Conservation (phyloP, 2,888 invertebrate species). For the Altica lythri region DNA sequence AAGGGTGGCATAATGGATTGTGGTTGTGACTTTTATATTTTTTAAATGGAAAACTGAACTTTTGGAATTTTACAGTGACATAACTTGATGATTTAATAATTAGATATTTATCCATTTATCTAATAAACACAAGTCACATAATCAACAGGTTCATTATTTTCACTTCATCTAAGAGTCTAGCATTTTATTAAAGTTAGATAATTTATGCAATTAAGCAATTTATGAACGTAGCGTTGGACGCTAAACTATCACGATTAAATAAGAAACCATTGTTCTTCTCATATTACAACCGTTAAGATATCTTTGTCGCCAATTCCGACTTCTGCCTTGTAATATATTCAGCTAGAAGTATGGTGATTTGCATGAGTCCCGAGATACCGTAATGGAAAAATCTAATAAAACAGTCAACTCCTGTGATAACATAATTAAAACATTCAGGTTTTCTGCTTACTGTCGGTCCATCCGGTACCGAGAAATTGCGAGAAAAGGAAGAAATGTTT, state of each 20-base stretch:
- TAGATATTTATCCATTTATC: no score
- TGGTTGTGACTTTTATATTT: slow-evolving; percentile 1
- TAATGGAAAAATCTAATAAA: slow-evolving; percentile 36
- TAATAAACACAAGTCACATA: no score
- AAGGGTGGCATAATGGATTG: neutral
- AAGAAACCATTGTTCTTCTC: slow-evolving; percentile 18
- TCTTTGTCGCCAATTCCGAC: slow-evolving; percentile 19
- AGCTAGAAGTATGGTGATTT: slow-evolving; percentile 30
- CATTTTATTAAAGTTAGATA: no score
- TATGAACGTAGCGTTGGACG: neutral
- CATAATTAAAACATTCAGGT: slow-evolving; percentile 31
- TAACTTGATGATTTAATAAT: no score
- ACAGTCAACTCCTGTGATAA: slow-evolving; percentile 25
- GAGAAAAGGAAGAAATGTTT: slow-evolving; percentile 16
- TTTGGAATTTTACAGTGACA: neutral
- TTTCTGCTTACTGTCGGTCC: slow-evolving; percentile 18
- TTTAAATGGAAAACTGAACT: neutral
- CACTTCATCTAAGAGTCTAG: no score
- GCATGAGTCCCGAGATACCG: slow-evolving; percentile 26
- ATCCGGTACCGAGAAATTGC: neutral
- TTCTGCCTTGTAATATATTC: slow-evolving; percentile 27
- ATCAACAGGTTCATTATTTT: no score
- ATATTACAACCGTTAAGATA: slow-evolving; percentile 20
- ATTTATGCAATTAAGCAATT: neutral
- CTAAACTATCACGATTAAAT: slow-evolving; percentile 19